phyloP scores from a whole-genome alignment of 2,797 vertebrate species.

The Distichodus sexfasciatus region DNA sequence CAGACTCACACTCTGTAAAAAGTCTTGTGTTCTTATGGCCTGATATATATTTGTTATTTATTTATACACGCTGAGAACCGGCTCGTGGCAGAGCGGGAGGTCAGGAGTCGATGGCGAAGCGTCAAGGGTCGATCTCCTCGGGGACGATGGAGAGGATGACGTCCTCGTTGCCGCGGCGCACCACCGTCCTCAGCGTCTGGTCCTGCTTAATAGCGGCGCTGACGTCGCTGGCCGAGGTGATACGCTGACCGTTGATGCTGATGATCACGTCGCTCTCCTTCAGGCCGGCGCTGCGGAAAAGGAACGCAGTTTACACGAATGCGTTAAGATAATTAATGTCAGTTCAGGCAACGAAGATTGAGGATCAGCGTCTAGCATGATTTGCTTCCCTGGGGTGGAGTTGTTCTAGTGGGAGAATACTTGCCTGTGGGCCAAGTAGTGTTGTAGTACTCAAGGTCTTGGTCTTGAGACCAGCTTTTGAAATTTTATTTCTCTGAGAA shows the following conservation, averaged over 20 bases:
- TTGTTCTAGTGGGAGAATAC: too few species aligned
- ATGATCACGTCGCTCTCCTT: constrained; percentile 93
- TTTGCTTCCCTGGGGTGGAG: too few species aligned
- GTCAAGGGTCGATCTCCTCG: constrained; percentile 88
- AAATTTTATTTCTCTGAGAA: too few species aligned
- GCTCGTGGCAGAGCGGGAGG: constrained; percentile 60
- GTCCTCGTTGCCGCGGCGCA: constrained; percentile 93
- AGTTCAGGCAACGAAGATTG: neutral
- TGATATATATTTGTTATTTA: constrained; percentile 45
- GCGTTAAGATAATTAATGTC: neutral
- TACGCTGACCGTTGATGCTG: constrained; percentile 88
- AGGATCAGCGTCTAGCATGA: neutral
- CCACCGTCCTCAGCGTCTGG: constrained; percentile 78
- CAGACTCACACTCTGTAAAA: constrained; percentile 49
- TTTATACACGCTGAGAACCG: constrained; percentile 66
- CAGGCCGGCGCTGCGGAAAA: constrained; percentile 81
- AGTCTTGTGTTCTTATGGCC: constrained; percentile 31
- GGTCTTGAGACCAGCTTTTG: too few species aligned
- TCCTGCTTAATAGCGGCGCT: constrained; percentile 87
- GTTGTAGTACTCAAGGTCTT: too few species aligned
- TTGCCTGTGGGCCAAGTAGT: too few species aligned
- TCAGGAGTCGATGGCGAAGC: constrained; percentile 45
- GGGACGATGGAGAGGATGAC: constrained; percentile 85
- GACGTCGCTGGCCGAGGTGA: constrained; percentile 88
- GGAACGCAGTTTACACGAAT: neutral